Evolutionary conservation across 2,113 vertebrate species (phyloP).

Genomic region (Corydoras maculifer): DNA sequence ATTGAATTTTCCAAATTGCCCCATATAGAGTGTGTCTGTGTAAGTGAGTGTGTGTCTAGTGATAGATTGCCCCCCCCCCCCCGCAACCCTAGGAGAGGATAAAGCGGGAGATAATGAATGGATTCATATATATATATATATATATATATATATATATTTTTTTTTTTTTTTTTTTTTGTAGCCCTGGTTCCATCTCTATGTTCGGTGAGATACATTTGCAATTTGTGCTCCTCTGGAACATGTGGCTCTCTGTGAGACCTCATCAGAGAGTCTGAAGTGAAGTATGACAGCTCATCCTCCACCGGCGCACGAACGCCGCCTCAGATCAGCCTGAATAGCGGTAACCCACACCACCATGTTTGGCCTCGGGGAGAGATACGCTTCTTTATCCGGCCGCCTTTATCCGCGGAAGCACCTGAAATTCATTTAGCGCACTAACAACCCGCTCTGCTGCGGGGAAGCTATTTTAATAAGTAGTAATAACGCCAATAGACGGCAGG

Average conservation of each 20-base stretch:
- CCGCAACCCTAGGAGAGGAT: no score
- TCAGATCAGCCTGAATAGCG: slow-evolving; percentile 21
- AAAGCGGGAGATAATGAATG: no score
- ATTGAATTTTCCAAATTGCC: no score
- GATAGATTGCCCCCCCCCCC: no score
- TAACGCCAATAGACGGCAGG: slow-evolving; percentile 54
- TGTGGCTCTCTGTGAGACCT: neutral
- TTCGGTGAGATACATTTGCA: no score
- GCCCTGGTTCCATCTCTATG: no score
- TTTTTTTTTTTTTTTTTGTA: no score
- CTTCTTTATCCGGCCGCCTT: slow-evolving; percentile 50
- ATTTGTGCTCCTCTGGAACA: no score
- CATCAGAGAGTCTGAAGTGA: slow-evolving; percentile 7
- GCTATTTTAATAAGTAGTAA: slow-evolving; percentile 64
- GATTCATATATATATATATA: no score
- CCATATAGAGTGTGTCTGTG: no score
- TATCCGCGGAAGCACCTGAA: slow-evolving; percentile 57
- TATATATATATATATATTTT: no score
- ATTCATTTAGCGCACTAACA: slow-evolving; percentile 63
- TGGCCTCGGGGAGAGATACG: slow-evolving; percentile 40
- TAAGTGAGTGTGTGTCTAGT: no score
- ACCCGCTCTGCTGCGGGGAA: slow-evolving; percentile 55
- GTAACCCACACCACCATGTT: slow-evolving; percentile 40
- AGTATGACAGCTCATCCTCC: slow-evolving; percentile 15
- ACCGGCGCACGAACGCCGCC: slow-evolving; percentile 11